Evolutionary conservation across 2,797 vertebrate genomes (phyloP), one percentile per base, ranked within the genome.

Genomic region (Pipistrellus kuhlii): DNA sequence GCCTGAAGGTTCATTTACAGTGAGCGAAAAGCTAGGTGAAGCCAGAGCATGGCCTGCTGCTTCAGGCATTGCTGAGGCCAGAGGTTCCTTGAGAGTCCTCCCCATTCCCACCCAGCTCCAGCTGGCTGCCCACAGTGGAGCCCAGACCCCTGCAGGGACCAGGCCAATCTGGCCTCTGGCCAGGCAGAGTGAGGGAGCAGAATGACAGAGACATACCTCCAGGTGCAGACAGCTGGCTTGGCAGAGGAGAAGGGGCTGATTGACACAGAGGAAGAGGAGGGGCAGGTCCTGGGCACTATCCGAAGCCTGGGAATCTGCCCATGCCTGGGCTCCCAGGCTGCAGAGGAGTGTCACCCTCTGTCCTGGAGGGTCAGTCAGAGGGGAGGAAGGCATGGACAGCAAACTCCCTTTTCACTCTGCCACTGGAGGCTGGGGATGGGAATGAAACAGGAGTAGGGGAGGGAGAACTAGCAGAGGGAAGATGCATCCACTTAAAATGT

Each of bases 221-320:
- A 97, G 96, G 95, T 95, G 94, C 95, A 96, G 93, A 93, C 93
- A 97, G 88, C 90, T 96, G 96, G 83, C 90, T 92, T 95, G 94
- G 90, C 91, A 69, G 75, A 88, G 48, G 57, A 83, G 83, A 88
- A 90, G 69, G 38, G 41, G 18, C 82, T 81, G 83, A 90, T 3
- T 55, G 87, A 92, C 95, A 95, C 48, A 46, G 88, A 88, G 78
- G 85, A 88, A 72, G 48, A 86, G 90, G 75, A 53, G 94, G 91
- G 77, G 81, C 55, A n/a, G 82, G 75, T 32, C 57, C 2, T 5
- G 53, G 73, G 41, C 68, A 38, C 53, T 77, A 20, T 77, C 27
- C 25, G 21, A 85, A 88, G 23, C 91, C 93, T 96, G 96, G 89
- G 93, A 96, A 92, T 21, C 73, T 48, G 48, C 48, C 32, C 4